Conservation (phyloP, 1,140 invertebrate genomes). For the Solenopsis invicta region DNA sequence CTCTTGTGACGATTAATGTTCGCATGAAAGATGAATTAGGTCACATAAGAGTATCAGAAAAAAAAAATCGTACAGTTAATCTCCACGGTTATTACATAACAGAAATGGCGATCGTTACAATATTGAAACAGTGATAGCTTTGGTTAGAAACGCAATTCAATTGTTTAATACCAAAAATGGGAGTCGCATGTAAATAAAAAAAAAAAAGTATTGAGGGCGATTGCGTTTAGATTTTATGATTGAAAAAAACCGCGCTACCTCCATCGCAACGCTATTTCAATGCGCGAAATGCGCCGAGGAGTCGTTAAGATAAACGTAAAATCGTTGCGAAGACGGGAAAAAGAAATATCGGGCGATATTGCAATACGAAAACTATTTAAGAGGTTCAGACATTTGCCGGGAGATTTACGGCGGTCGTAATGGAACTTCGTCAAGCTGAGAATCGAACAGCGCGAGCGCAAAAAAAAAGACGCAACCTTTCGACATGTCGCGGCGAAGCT, state of each 20-base stretch:
- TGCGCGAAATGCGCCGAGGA: not conserved
- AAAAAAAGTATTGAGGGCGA: not conserved
- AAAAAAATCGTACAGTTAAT: not conserved
- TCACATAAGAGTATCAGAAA: not conserved
- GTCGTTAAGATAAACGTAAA: constrained; percentile 37
- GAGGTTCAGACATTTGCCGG: constrained; percentile 5
- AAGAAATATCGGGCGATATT: constrained; percentile 24
- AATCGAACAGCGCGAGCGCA: constrained; percentile 7
- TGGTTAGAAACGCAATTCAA: not conserved
- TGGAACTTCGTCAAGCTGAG: constrained; percentile 41
- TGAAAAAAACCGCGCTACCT: not conserved
- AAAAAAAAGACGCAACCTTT: constrained; percentile 1
- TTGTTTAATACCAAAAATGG: not conserved
- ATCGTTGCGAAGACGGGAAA: not conserved
- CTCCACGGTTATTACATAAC: not conserved
- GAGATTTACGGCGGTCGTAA: constrained; percentile 52
- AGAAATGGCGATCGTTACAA: not conserved
- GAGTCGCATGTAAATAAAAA: not conserved
- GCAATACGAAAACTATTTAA: constrained; percentile 38
- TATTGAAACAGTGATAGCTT: not conserved
- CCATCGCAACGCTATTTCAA: not conserved
- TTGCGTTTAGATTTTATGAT: constrained; percentile 1
- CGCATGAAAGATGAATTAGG: constrained; percentile 3
- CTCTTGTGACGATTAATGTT: not conserved
- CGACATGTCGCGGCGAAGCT: constrained; percentile 19